Evolutionary conservation across 2,888 invertebrate genomes (phyloP), one percentile per base, ranked within the genome.

Genomic region (Orchesellides sinensis): DNA sequence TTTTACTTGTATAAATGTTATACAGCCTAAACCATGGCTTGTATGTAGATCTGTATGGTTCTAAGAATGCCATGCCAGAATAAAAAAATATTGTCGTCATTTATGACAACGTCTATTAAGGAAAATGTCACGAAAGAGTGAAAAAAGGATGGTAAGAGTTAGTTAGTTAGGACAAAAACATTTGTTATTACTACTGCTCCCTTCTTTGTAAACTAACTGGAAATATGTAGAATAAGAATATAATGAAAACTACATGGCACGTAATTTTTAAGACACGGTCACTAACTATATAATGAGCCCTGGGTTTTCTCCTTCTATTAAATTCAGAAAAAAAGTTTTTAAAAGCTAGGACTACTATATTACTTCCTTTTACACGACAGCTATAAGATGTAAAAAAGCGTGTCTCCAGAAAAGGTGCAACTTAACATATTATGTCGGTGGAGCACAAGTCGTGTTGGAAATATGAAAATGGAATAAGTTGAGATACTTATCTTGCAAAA

Each of bases 401-500:
- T 29, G 23, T 56, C 17, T 56, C 5, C 56, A 27, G 56, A 56
- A 29, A 56, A 27, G 54, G 56, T 56, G n/a, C 59, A 2, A 21
- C 14, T 23, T n/a, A 21, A 8, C 21, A 10, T 29, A 14, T 61
- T 32, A 29, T 61, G 40, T 19, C 5, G n/a, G n/a, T 49, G 25
- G 32, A 74, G 45, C 8, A 32, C 27, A 69, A 69, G 32, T n/a
- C n/a, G n/a, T 61, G 27, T 61, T 5, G 40, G 17, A 29, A 61
- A 32, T 66, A 65, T 77, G 68, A 21, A 66, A 68, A 78, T 69
- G 69, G 69, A 72, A 69, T 69, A 54, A 49, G 40, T 65, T 66
- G 10, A 40, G 25, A 74, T 63, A 61, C 45, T 83, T 75, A 83
- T 83, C 82, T 70, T 79, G 74, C 82, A 84, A 84, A 84, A 84